Evolutionary conservation across 2,888 invertebrate species (phyloP), one percentile per base, ranked within the genome.

Genomic region (Hipparchia semele): DNA sequence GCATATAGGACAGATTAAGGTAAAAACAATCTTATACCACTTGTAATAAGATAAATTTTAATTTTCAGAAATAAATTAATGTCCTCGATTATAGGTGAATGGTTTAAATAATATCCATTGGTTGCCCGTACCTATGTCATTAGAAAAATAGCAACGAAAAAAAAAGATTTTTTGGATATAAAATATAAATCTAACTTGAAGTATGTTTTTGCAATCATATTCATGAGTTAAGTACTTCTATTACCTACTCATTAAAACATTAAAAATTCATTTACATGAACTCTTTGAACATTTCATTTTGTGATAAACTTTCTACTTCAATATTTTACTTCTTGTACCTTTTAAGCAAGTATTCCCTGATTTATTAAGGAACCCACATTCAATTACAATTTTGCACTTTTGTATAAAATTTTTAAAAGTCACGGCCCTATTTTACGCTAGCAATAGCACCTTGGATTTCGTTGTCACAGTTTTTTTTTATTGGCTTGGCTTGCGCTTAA

Each of bases 1-100:
- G 81, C 97, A 98, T 89, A 96, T 97, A 88, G 97, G 97, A 65
- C 95, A 95, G 80, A 96, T 96, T 64, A 95, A 96, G 89, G 96
- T 94, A 94, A 89, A 64, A 77, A 59, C 66, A 60, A 69, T 53
- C 65, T 70, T 74, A 33, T 61, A 6, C 2, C 12, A 6, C 33
- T 65, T 65, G 49, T 49, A 23, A 13, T 64, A 70, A 56, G 51
- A 64, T 7, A 51, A 0, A 23, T 53, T 9, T 39, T 59, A 2
- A 13, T 13, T 56, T 56, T 8, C 6, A 56, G 7, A 56, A 13
- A 56, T 2, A 13, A n/a, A n/a, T 56, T 6, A 56, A 8, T 56
- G 56, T 13, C 13, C 7, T 56, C 7, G 6, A 49, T 46, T 46
- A 46, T 7, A 49, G 49, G 49, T 6, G 8, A 49, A 49, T 6